These are phyloP conservation scores for Stenichneumon culpator DNA, from an alignment of 2,888 invertebrate species.

Conservation along the genomic window DNA sequence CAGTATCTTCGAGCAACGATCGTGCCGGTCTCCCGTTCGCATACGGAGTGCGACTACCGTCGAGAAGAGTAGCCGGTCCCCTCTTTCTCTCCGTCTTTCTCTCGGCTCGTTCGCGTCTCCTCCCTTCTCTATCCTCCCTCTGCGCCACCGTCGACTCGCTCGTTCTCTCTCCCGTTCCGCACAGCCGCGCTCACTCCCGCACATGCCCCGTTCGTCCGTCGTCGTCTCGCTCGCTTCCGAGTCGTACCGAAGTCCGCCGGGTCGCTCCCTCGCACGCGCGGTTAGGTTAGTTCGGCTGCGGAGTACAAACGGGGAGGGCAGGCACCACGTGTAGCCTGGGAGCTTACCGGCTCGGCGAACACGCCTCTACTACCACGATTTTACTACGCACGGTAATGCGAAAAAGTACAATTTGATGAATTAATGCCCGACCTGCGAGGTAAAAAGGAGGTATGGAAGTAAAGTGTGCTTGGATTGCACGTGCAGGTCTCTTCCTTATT, in stretches of 20 bases:
- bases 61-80: constrained; percentile 61
- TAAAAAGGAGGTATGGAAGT: neutral
- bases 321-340: constrained; percentile 73
- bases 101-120: constrained; percentile 44
- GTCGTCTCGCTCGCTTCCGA: constrained; percentile 11
- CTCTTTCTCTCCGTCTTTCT: constrained; percentile 55
- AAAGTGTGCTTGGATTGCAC: too few species aligned
- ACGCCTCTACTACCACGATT: constrained; percentile 46
- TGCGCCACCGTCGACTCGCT: constrained; percentile 46
- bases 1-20: constrained; percentile 50
- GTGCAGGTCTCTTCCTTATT: too few species aligned
- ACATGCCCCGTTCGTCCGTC: constrained; percentile 35
- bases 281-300: constrained; percentile 7
- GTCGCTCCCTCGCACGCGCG: constrained; percentile 26
- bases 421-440: neutral
- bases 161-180: constrained; percentile 10
- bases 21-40: constrained; percentile 63
- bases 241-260: neutral
- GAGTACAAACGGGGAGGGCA: constrained; percentile 57
- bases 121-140: constrained; percentile 57
- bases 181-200: constrained; percentile 47
- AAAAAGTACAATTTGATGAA: neutral
- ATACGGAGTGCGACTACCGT: constrained; percentile 63
- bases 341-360: constrained; percentile 66
- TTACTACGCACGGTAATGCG: constrained; percentile 7